Evolutionary conservation across 1,140 invertebrate genomes (phyloP), one percentile per base, ranked within the genome.

Genomic region (Panagrolaimus sp.): DNA sequence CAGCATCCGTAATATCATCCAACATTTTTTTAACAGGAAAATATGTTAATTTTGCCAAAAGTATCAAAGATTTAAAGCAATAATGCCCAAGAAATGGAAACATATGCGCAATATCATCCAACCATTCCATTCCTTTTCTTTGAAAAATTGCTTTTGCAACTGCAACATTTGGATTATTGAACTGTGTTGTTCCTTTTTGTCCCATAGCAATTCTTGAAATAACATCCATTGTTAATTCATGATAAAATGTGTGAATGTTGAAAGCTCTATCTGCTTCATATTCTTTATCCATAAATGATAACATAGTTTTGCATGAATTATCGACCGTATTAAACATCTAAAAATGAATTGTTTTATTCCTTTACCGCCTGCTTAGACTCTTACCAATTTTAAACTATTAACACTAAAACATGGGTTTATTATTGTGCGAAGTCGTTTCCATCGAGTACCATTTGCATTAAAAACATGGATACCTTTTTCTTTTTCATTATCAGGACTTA

Each of bases 401-500:
- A 82, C 77, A 14, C 82, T 84, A 71, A 86, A 86, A 4, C 82
- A 80, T 23, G 84, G 85, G 72, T 83, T 85, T 31, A 84, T 82
- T 23, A 85, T 81, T 23, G 77, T 76, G 38, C 85, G 65, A 0
- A 85, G 80, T 23, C 84, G 76, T 65, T 85, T 84, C 85, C 85
- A 86, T 16, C 75, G 66, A 1, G 47, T 62, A 42, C 82, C 83
- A n/a, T 63, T 68, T 5, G 78, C 71, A 38, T 68, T 64, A 57
- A 83, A 78, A 9, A 84, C 23, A 38, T 75, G 72, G 9, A 74
- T 64, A 9, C 48, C 16, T 1, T 20, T 27, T 20, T 72, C 64
- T 31, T 27, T 73, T 42, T 76, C 74, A 11, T 63, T 46, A 65
- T 76, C 63, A 42, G 76, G 76, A 8, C 20, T 25, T 0, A 27